These are phyloP conservation scores for Aptenodytes forsteri DNA, from an alignment of 2,113 vertebrate genomes.

Conservation along the genomic window DNA sequence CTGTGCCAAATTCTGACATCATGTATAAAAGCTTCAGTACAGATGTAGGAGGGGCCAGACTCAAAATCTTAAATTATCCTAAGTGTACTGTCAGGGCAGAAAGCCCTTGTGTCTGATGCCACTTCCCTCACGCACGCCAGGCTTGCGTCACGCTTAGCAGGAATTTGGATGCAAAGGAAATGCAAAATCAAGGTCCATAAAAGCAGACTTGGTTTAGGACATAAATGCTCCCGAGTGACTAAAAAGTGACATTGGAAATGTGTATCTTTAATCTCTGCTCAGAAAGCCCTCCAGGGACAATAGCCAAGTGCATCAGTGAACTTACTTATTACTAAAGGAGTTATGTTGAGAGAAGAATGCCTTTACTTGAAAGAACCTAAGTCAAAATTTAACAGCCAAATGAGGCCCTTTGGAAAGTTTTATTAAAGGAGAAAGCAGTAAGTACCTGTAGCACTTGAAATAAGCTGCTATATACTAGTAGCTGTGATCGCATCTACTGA, in stretches of 20 bases:
- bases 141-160: not conserved
- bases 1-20: conserved; percentile 33
- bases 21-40: not conserved
- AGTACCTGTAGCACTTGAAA: not conserved
- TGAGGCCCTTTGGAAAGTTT: not conserved
- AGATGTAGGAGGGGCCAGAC: not conserved
- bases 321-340: not conserved
- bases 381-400: not conserved
- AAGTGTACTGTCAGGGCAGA: not conserved
- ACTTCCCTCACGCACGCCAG: not conserved
- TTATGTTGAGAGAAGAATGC: not conserved
- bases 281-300: not conserved
- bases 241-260: not conserved
- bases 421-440: not conserved
- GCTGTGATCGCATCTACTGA: not conserved
- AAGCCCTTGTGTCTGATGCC: not conserved
- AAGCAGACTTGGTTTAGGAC: not conserved
- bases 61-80: not conserved
- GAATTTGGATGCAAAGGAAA: not conserved
- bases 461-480: not conserved
- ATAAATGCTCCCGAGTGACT: not conserved
- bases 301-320: not conserved
- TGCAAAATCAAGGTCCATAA: not conserved
- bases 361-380: not conserved
- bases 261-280: not conserved